Evolutionary conservation across 2,888 invertebrate species (phyloP), one percentile per base, ranked within the genome.

Genomic region (Clostera curtula): DNA sequence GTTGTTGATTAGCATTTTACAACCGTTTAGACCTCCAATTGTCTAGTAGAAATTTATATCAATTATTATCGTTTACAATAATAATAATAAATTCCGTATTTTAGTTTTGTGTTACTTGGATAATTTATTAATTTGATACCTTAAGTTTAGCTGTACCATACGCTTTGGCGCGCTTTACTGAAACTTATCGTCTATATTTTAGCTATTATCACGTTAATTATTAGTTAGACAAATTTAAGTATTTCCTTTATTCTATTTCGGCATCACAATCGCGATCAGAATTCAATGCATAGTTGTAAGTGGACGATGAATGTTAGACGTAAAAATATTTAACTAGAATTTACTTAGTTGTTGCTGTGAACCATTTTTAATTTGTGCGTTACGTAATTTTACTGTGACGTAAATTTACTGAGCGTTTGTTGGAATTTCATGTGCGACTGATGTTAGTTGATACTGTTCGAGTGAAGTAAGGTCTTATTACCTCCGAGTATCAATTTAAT

Each of bases 401-500:
- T 49, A 45, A 39, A 12, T n/a, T n/a, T n/a, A 19, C 41, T 53
- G 58, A 48, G 55, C 48, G 53, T 58, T 47, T 48, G 45, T 54
- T 50, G 59, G 56, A 62, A 51, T 43, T 56, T 62, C 51, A 52
- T 61, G 71, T 55, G 68, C 70, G 77, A 77, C 77, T 79, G 79
- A 74, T 63, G 65, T 65, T 69, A 66, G 66, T 75, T 76, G 80
- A 75, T 80, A 74, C 77, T 72, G 54, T 71, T 64, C 63, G 69
- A 65, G 66, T 62, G 70, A 66, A 68, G 63, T 74, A 71, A 70
- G 74, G 71, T 80, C 71, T 72, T 75, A 79, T 80, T 82, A 83
- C 83, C 83, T 83, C 83, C 82, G 83, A 82, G 80, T 83, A 82
- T 82, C 82, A 73, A 80, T 80, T 75, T 70, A 76, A 71, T 62